A percentile compares a stretch with the other conserved stretches of the same genome.
phyloP scores from a whole-genome alignment of 2,888 invertebrate genomes.

The Marronus borbonicus region DNA sequence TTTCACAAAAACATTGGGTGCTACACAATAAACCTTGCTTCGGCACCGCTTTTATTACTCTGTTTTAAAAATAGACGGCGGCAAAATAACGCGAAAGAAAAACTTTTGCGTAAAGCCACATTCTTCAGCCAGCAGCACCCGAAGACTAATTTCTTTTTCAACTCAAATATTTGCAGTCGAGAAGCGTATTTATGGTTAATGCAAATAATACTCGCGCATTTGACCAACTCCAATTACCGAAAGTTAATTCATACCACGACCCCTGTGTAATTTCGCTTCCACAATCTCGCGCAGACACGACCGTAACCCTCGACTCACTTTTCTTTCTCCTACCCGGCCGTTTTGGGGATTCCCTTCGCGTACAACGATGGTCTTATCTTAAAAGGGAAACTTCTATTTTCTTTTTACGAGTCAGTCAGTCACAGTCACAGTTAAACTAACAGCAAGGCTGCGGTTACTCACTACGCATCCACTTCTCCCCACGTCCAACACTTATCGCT shows the following conservation, averaged over 20 bases:
- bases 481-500: slow-evolving; percentile 20
- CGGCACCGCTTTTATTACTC: neutral
- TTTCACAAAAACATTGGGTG: too few relatives aligned
- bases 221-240: slow-evolving; percentile 36
- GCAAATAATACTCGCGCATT: slow-evolving; percentile 39
- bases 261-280: slow-evolving; percentile 32
- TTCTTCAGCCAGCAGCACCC: neutral
- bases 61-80: neutral
- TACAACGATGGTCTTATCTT: slow-evolving; percentile 35
- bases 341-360: slow-evolving; percentile 30
- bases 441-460: slow-evolving; percentile 16
- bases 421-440: slow-evolving; percentile 41
- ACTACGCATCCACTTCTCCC: slow-evolving; percentile 12
- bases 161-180: slow-evolving; percentile 28
- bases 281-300: slow-evolving; percentile 25
- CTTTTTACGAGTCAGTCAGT: slow-evolving; percentile 43
- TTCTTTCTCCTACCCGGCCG: slow-evolving; percentile 27
- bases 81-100: neutral
- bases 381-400: slow-evolving; percentile 44
- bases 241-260: slow-evolving; percentile 35
- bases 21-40: neutral
- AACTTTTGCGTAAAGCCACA: neutral
- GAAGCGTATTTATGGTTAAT: slow-evolving; percentile 18
- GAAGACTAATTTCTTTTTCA: neutral
- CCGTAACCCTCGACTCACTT: slow-evolving; percentile 20